Evolutionary conservation across 2,797 vertebrate species (phyloP).

Genomic region (Sibirionetta formosa): DNA sequence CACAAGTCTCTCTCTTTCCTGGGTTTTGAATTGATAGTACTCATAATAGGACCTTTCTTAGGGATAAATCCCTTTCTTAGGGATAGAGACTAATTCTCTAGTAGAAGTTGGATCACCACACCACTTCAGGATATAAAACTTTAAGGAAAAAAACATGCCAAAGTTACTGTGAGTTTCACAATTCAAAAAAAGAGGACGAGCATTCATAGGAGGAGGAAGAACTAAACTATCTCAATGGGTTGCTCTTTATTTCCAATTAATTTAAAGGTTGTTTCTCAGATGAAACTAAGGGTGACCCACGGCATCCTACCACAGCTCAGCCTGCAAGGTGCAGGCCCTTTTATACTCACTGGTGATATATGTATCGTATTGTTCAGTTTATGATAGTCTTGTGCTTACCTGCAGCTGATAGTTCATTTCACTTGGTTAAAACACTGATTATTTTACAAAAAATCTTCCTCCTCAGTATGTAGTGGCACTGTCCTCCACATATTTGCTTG

Average conservation of each 20-base stretch:
- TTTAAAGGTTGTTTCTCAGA: background rate
- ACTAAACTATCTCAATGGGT: background rate
- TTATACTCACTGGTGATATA: background rate
- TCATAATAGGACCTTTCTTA: background rate
- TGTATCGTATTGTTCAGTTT: constrained; percentile 39
- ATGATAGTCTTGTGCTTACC: constrained; percentile 30
- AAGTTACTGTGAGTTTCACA: background rate
- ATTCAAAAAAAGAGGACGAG: fast-evolving
- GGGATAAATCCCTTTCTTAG: background rate
- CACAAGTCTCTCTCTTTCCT: background rate
- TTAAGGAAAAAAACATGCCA: background rate
- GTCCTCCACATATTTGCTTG: background rate
- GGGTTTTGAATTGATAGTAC: background rate
- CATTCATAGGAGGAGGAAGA: background rate
- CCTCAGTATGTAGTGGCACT: background rate
- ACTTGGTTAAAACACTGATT: constrained; percentile 23
- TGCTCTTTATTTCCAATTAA: background rate
- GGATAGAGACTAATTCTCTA: background rate
- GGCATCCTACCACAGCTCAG: background rate
- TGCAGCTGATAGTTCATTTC: constrained; percentile 3
- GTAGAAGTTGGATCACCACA: background rate
- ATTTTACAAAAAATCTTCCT: constrained; percentile 35
- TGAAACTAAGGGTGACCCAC: background rate
- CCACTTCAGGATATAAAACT: background rate
- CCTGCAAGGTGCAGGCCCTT: background rate